Conservation (phyloP, 2,113 vertebrate genomes). For the Cettia cetti region DNA sequence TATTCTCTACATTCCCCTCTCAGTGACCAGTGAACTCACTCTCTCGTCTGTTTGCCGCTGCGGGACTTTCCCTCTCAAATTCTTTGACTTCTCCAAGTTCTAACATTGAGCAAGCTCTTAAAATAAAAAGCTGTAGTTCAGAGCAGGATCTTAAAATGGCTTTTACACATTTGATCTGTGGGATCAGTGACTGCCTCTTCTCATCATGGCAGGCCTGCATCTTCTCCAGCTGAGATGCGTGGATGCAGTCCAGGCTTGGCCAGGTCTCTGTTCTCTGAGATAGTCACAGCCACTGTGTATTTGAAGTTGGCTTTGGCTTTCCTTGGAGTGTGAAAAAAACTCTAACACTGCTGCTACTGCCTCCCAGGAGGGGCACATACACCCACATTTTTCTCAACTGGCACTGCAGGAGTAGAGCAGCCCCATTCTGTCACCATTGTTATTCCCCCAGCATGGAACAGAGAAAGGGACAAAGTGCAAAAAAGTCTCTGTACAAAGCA, state of each 20-base stretch:
- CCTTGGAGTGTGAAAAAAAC: neutral
- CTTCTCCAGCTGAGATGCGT: neutral
- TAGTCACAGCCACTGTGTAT: neutral
- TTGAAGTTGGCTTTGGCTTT: neutral
- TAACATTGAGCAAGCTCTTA: neutral
- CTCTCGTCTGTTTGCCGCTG: neutral
- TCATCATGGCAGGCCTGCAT: neutral
- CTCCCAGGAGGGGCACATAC: neutral
- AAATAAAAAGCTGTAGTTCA: neutral
- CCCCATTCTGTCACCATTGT: neutral
- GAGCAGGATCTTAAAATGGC: neutral
- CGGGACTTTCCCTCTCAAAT: neutral
- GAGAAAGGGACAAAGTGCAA: neutral
- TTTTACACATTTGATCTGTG: neutral
- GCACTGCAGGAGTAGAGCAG: neutral
- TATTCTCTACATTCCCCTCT: neutral
- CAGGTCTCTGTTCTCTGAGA: neutral
- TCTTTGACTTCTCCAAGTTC: neutral
- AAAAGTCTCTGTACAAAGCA: neutral
- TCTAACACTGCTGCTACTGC: neutral
- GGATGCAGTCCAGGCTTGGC: neutral
- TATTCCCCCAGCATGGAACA: fast-evolving
- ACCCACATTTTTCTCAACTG: neutral
- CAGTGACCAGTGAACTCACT: neutral
- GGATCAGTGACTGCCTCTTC: neutral